Conservation (phyloP, 2,888 invertebrate genomes). For the Pteria penguin region DNA sequence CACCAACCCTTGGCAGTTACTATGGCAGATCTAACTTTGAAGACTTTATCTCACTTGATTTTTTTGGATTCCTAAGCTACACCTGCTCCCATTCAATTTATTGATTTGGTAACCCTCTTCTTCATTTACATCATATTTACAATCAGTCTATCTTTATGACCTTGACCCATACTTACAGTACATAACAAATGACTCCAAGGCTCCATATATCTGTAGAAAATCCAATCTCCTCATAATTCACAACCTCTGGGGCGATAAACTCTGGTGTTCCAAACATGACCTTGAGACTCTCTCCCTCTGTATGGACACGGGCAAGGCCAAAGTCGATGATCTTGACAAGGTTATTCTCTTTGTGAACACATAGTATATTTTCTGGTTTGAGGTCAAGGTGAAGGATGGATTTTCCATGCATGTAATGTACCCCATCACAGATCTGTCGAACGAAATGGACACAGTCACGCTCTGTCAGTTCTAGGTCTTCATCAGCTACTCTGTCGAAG, state of each 20-base stretch:
- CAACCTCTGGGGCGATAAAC: slow-evolving; percentile 80
- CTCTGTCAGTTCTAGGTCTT: slow-evolving; percentile 98
- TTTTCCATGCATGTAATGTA: slow-evolving; percentile 96
- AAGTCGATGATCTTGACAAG: slow-evolving; percentile 99
- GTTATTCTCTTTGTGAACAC: slow-evolving; percentile 96
- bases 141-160: too few relatives aligned
- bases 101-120: too few relatives aligned
- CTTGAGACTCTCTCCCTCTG: slow-evolving; percentile 91
- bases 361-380: slow-evolving; percentile 99
- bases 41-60: too few relatives aligned
- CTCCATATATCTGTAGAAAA: slow-evolving; percentile 80
- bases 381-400: slow-evolving; percentile 97
- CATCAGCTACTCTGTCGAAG: slow-evolving; percentile 98
- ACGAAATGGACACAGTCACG: slow-evolving; percentile 97
- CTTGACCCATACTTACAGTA: slow-evolving; percentile 75
- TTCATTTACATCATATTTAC: too few relatives aligned
- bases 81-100: too few relatives aligned
- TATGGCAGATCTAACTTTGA: too few relatives aligned
- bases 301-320: slow-evolving; percentile 94
- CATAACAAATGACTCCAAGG: slow-evolving; percentile 79
- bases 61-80: too few relatives aligned
- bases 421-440: slow-evolving; percentile 98
- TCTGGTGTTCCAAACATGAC: slow-evolving; percentile 80
- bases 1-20: too few relatives aligned
- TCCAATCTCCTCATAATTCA: slow-evolving; percentile 78